Percentiles rank a stretch among this genome's conserved stretches.
These are phyloP conservation scores for Macrophya alboannulata DNA, from an alignment of 2,888 invertebrate genomes.

Conservation along the genomic window DNA sequence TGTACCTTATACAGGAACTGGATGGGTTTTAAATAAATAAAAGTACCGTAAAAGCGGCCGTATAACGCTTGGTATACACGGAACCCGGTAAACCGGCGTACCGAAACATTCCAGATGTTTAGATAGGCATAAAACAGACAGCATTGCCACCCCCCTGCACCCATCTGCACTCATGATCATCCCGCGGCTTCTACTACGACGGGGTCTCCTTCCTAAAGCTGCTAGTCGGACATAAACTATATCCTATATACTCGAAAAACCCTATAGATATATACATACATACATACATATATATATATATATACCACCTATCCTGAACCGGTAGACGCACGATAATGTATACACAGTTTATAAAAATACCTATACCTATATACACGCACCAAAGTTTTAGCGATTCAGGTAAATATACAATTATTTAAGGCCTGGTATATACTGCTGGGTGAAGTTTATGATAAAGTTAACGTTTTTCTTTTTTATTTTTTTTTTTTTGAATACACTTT, in stretches of 20 bases:
- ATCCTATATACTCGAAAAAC: background rate
- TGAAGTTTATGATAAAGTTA: background rate
- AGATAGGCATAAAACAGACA: constrained; percentile 59
- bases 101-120: constrained; percentile 58
- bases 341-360: constrained; percentile 38
- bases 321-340: constrained; percentile 13
- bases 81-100: constrained; percentile 23
- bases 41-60: constrained; percentile 52
- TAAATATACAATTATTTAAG: background rate
- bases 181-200: background rate
- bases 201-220: background rate
- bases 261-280: background rate
- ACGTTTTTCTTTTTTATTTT: background rate
- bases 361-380: background rate
- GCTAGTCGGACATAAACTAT: constrained; percentile 38
- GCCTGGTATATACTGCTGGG: background rate
- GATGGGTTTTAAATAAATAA: constrained; percentile 58
- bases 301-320: background rate
- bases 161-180: constrained; percentile 46
- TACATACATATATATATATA: background rate
- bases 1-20: constrained; percentile 44
- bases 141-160: constrained; percentile 48
- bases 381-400: constrained; percentile 14
- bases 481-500: background rate
- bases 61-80: constrained; percentile 3